These are phyloP conservation scores for Seriola quinqueradiata DNA, from an alignment of 2,113 vertebrate species.

Conservation along the genomic window DNA sequence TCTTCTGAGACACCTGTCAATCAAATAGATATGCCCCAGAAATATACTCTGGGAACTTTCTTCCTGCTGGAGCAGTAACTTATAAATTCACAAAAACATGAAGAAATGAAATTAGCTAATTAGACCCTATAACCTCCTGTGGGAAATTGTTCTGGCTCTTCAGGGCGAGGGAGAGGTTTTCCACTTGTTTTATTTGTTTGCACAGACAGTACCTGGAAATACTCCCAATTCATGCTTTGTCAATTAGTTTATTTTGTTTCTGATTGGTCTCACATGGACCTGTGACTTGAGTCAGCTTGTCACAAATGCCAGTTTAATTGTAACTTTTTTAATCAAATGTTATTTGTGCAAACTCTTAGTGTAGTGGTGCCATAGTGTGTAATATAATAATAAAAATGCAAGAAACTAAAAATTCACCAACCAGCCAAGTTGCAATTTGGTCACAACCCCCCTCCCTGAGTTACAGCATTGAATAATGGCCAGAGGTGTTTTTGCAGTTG, in stretches of 20 bases:
- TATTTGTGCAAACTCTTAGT: not conserved
- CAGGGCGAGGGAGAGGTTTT: not conserved
- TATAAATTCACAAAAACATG: slow-evolving; percentile 14
- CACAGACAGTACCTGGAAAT: not conserved
- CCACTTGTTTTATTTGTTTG: not conserved
- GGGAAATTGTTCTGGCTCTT: not conserved
- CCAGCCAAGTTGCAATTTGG: too few relatives aligned
- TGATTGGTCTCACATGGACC: not conserved
- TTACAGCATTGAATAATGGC: too few relatives aligned
- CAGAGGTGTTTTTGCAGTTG: too few relatives aligned
- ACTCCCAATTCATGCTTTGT: not conserved
- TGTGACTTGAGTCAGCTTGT: too few relatives aligned
- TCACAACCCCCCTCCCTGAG: too few relatives aligned
- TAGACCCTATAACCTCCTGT: not conserved
- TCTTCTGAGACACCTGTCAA: slow-evolving; percentile 57
- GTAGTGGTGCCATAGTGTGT: not conserved
- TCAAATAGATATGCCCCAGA: slow-evolving; percentile 44
- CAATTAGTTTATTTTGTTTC: slow-evolving; percentile 2
- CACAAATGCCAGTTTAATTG: not conserved
- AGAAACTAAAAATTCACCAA: not conserved
- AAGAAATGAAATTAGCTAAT: not conserved
- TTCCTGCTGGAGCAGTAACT: slow-evolving; percentile 3
- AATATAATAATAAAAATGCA: not conserved
- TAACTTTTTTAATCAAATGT: not conserved
- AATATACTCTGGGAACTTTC: not conserved